These are phyloP conservation scores for Andricus grossulariae DNA, from an alignment of 1,140 invertebrate genomes.

Conservation along the genomic window DNA sequence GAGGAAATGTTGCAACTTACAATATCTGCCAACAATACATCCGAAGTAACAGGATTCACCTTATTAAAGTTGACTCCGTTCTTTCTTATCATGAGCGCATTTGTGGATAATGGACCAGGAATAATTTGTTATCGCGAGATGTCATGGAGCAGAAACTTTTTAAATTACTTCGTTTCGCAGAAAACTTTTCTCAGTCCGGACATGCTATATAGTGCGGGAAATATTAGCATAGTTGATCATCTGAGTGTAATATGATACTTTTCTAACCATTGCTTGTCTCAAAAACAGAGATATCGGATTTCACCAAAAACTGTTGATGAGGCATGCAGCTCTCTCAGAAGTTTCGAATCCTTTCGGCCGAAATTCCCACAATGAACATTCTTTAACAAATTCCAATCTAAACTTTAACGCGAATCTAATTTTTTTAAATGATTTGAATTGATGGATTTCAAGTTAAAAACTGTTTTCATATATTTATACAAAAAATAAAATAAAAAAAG, in stretches of 20 bases:
- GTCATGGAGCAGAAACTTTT: constrained; percentile 75
- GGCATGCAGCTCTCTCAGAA: too few relatives aligned
- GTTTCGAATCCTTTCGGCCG: too few relatives aligned
- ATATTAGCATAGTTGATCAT: constrained; percentile 67
- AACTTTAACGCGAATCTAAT: too few relatives aligned
- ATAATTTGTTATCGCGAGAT: constrained; percentile 75
- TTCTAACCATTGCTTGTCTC: constrained; percentile 54
- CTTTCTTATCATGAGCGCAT: constrained; percentile 76
- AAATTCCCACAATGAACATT: too few relatives aligned
- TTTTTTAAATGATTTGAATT: too few relatives aligned
- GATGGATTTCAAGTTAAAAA: too few relatives aligned
- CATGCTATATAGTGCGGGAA: constrained; percentile 48
- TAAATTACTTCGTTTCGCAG: constrained; percentile 73
- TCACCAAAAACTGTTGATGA: too few relatives aligned
- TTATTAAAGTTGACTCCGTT: constrained; percentile 72
- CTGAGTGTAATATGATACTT: constrained; percentile 65
- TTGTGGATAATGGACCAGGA: constrained; percentile 74
- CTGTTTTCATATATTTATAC: too few relatives aligned
- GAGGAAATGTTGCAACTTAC: constrained; percentile 42
- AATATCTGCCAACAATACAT: constrained; percentile 40
- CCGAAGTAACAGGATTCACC: constrained; percentile 58
- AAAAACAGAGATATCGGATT: constrained; percentile 34
- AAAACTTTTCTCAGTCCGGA: constrained; percentile 63
- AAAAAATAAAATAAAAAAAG: too few relatives aligned
- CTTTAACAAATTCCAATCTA: too few relatives aligned